Conservation (phyloP, 2,888 invertebrate genomes). For the Odontothrips loti region DNA sequence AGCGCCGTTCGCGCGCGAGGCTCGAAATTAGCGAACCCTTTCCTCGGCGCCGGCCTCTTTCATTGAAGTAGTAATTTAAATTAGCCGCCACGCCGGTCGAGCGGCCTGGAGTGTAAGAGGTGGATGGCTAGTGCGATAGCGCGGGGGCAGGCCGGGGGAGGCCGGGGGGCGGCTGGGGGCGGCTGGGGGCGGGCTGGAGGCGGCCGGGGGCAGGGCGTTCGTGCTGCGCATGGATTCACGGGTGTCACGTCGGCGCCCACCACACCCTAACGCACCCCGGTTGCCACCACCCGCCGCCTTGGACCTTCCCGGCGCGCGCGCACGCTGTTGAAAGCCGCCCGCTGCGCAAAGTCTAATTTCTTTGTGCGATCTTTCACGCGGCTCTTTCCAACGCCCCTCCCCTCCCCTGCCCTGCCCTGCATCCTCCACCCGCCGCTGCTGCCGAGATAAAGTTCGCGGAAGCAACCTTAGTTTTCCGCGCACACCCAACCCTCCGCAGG, state of each 20-base stretch:
- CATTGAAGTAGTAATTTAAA: no score
- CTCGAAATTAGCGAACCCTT: no score
- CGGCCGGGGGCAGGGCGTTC: neutral
- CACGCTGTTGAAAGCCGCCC: neutral
- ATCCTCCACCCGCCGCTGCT: neutral
- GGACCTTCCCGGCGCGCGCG: neutral
- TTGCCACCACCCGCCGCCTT: neutral
- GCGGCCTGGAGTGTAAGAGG: no score
- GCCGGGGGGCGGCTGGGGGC: neutral
- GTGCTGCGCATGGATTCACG: neutral
- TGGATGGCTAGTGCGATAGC: no score
- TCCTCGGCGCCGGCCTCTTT: no score
- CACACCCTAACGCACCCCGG: neutral
- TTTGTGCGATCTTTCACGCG: slow-evolving; percentile 1
- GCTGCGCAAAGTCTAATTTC: neutral
- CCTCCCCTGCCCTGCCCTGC: neutral
- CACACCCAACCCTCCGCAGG: neutral
- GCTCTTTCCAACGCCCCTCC: neutral
- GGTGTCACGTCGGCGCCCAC: neutral
- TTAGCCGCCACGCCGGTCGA: no score
- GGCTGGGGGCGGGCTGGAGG: neutral
- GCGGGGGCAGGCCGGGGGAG: neutral
- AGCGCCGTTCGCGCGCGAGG: no score
- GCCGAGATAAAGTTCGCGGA: neutral
- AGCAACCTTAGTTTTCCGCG: neutral